Evolutionary conservation across 2,797 vertebrate genomes (phyloP).

Genomic region (Miichthys miiuy): DNA sequence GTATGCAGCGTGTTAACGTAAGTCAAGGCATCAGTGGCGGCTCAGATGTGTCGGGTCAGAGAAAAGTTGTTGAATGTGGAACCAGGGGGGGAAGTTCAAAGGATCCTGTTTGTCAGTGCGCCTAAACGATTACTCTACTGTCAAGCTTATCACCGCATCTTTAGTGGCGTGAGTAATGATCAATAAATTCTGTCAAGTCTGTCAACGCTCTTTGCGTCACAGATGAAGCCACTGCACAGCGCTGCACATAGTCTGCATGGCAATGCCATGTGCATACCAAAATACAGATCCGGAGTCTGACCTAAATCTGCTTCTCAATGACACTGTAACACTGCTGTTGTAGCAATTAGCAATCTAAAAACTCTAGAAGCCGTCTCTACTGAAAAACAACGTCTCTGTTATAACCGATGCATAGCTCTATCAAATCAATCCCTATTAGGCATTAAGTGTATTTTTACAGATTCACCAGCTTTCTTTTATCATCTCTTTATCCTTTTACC

Average conservation of each 20-base stretch:
- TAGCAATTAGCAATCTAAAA: background rate
- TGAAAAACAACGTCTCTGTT: background rate
- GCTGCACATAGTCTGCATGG: background rate
- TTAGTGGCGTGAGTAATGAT: slow-evolving; percentile 1
- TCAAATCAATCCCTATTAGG: background rate
- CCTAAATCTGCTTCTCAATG: background rate
- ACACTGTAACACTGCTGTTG: background rate
- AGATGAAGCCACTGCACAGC: slow-evolving; percentile 13
- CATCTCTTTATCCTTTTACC: too few relatives aligned
- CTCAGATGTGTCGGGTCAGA: slow-evolving; percentile 7
- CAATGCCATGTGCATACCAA: background rate
- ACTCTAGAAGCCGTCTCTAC: background rate
- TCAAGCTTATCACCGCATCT: background rate
- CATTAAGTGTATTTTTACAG: background rate
- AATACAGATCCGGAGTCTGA: background rate
- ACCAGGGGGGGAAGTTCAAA: background rate
- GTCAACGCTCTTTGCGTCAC: slow-evolving; percentile 7
- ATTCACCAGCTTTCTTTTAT: too few relatives aligned
- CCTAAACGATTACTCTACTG: background rate
- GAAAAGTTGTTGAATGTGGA: background rate
- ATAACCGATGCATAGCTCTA: background rate
- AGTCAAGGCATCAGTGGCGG: background rate
- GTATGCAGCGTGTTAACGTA: background rate
- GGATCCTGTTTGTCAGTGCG: background rate
- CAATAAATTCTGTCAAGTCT: slow-evolving; percentile 3